A percentile compares a stretch with the other conserved stretches of the same genome.
Evolutionary conservation across 2,888 invertebrate species (phyloP).

Genomic region (Theodoxus fluviatilis): DNA sequence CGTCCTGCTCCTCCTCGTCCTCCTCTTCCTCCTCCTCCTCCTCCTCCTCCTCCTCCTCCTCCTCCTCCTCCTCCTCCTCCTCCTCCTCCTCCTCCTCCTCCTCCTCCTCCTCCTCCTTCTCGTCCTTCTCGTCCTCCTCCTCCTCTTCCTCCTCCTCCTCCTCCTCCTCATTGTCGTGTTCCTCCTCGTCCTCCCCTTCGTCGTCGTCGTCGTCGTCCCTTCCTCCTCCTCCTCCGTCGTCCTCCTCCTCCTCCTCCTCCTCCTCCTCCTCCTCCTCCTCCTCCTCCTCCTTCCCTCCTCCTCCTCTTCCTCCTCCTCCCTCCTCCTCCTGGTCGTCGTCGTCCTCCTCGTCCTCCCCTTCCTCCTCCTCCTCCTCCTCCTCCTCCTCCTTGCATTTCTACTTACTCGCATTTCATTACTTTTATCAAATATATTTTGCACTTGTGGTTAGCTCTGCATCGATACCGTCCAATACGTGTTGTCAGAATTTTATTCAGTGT

Average conservation of each 20-base stretch:
- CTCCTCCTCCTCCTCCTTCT: neutral
- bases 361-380: neutral
- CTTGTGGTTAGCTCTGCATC: too few relatives aligned
- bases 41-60: neutral
- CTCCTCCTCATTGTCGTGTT: neutral
- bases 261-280: neutral
- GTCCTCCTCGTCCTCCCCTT: neutral
- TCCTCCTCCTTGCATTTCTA: neutral
- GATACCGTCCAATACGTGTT: too few relatives aligned
- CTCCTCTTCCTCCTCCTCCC: neutral
- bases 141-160: neutral
- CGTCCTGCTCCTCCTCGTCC: neutral
- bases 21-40: neutral
- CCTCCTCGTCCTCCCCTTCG: neutral
- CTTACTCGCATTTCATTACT: too few relatives aligned
- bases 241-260: neutral
- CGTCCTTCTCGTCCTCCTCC: neutral
- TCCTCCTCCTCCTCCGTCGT: neutral
- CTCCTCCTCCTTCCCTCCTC: conserved; percentile 1
- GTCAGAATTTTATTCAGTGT: too few relatives aligned
- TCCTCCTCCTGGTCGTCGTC: neutral
- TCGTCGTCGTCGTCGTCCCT: neutral
- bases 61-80: neutral
- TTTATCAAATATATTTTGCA: too few relatives aligned
- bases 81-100: neutral